Evolutionary conservation across 2,888 invertebrate genomes (phyloP), one percentile per base, ranked within the genome.

Genomic region (Terebella lapidaria): DNA sequence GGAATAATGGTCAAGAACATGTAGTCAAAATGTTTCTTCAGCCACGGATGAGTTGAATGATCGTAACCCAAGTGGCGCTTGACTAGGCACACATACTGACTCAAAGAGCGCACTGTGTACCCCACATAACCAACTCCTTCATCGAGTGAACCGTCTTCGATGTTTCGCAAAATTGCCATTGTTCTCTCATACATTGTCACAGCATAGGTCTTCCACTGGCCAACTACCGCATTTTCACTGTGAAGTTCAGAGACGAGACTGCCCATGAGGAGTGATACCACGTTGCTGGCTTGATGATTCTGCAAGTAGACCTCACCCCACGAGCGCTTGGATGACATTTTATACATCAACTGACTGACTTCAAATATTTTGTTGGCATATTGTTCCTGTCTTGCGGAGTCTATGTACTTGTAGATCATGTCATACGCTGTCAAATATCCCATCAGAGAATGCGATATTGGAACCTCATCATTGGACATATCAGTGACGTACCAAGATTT

Each of bases 271-370:
- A 58, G 18, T 20, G 61, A 46, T 10, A 61, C 29, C 20, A 51
- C n/a, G 49, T 61, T 61, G 20, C 58, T 58, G 53, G 57, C 46
- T 20, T 30, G 57, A 30, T 60, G 60, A 30, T 60, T 60, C 46
- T 35, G 35, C 18, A 59, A 26, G 27, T 56, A 59, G 18, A 3
- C 3, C 5, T 30, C 22, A 3, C 59, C 56, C 59, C 59, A 59
- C 42, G 35, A 27, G 28, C 46, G 22, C n/a, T 2, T 51, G 2
- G 25, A 25, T 10, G 59, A 56, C 3, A 3, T 2, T 3, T 30
- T 26, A 22, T 47, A 49, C 35, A 59, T 20, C 26, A n/a, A 18
- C 26, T 30, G 2, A 1, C 56, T 59, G 2, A 42, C 35, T 3
- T n/a, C 10, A 10, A 25, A 15, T 18, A 59, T 51, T 28, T 59